These are phyloP conservation scores for Pseudochirops corinnae DNA, from an alignment of 2,797 vertebrate species.

Conservation along the genomic window DNA sequence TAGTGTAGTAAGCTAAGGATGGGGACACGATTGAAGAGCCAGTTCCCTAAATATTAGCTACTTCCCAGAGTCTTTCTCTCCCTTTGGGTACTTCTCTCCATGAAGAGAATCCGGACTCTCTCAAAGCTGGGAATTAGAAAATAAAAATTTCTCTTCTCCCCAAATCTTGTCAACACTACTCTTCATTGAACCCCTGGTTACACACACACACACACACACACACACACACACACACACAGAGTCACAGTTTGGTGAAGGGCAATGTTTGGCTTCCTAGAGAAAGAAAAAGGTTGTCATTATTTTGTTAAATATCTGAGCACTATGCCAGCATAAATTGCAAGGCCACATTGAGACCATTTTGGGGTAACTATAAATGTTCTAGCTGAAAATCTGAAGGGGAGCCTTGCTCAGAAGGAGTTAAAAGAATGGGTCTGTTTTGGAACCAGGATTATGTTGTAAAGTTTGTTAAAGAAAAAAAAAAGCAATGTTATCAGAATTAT, in stretches of 20 bases:
- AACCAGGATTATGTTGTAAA: not conserved
- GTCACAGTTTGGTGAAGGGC: not conserved
- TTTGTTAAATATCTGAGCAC: conserved; percentile 13
- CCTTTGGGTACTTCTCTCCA: not conserved
- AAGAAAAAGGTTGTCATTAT: not conserved
- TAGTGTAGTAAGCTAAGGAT: not conserved
- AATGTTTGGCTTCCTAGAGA: not conserved
- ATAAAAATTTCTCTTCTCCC: not conserved
- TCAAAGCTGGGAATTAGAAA: not conserved
- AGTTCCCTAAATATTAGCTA: not conserved
- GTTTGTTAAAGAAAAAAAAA: conserved; percentile 1
- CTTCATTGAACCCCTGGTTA: not conserved
- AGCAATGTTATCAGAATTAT: not conserved
- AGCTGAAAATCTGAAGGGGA: not conserved
- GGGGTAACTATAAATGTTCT: conserved; percentile 7
- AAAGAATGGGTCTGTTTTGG: conserved; percentile 35
- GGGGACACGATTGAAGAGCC: not conserved
- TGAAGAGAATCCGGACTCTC: not conserved
- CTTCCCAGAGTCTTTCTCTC: not conserved
- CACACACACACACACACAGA: too few relatives aligned
- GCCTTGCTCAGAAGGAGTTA: conserved; percentile 2
- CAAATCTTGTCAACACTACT: not conserved
- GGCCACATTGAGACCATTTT: not conserved
- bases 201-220: not conserved
- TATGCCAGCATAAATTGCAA: not conserved